Evolutionary conservation across 2,888 invertebrate genomes (phyloP), one percentile per base, ranked within the genome.

Genomic region (Ectemnius lituratus): DNA sequence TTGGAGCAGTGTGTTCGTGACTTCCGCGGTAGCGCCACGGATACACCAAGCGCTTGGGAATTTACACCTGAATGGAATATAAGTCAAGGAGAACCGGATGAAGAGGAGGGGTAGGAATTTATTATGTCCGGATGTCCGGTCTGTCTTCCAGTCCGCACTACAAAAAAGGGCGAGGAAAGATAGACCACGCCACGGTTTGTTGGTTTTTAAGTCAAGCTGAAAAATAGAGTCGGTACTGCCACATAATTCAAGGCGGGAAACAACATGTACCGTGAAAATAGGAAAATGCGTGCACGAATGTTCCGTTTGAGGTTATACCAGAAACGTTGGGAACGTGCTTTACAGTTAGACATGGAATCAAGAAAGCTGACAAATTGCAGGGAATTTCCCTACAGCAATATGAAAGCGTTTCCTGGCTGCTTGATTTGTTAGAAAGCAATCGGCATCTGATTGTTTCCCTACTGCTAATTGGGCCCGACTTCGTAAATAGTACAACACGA

Each of bases 121-220:
- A 84, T 83, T 77, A 76, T 75, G 68, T 70, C 47, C 64, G 67
- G 73, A 74, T 69, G 59, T 74, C 72, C 70, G 71, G 68, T 18
- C 45, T 27, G 66, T 61, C 49, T 46, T 58, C 23, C 62, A 37
- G 37, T 37, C 11, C 1, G 37, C 2, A 6, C 37, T 37, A 8
- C 6, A 37, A 37, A 37, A 37, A 37, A 37, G 67, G 14, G 58
- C 27, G 46, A 23, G 14, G 60, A 67, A 76, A 65, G 70, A 69
- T 45, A 49, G 62, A 68, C 65, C 59, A 37, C 23, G 23, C 56
- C 56, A 62, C 65, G 23, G 66, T 47, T 57, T 8, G 73, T 62
- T n/a, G 64, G 61, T 20, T 23, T 37, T 52, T 62, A 66, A 52
- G 16, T 2, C 27, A 16, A 23, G 56, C 2, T 23, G 49, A 56